Base-by-base conservation (phyloP, 2,113 vertebrate species). In the Lepus timidus region DNA sequence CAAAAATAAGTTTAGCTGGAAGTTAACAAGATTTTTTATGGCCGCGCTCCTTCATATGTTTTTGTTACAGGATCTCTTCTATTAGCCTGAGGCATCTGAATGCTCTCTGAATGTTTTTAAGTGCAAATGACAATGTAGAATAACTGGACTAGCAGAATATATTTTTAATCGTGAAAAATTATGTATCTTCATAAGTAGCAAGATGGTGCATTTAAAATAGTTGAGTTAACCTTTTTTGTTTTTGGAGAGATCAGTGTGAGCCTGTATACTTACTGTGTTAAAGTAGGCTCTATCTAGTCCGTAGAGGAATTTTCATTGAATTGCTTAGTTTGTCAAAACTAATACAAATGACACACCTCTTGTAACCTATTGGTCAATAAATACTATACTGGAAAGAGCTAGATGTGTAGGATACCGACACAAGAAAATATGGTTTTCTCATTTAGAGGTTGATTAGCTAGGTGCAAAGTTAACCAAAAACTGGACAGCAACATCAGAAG, bases 171-270 rank as follows among this genome's bases (percentile, higher is more conserved):
- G 4, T 84, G 16, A 70, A 64, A 62, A 88, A 39, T 68, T 52
- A 52, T 70, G 20, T 61, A 67, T 31, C 22, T 76, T 49, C 55
- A 70, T 25, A 95, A 70, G 88, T 85, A 94, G 55, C 39, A 85
- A 73, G 36, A 36, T 85, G 55, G 23, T 79, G 2, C 4, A 19
- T 92, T 88, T 78, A n/a, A 92, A 93, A 89, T 88, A 44, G 23
- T 1, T 65, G 6, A 33, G 16, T 52, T 80, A 79, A 13, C 6
- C 44, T 44, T 44, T 31, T 52, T 79, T 74, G 51, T 78, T 85
- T 27, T 71, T 29, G 4, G 61, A 84, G 68, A 88, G 55, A 13
- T 23, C 16, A 8, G 1, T 51, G 9, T 88, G 13, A 58, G 74
- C 14, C 1, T 52, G 4, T 80, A 49, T n/a, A 14, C 29, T 85